Percentiles rank a stretch among this genome's conserved stretches.
phyloP scores from a whole-genome alignment of 2,888 invertebrate genomes.

The Athetis lepigone region DNA sequence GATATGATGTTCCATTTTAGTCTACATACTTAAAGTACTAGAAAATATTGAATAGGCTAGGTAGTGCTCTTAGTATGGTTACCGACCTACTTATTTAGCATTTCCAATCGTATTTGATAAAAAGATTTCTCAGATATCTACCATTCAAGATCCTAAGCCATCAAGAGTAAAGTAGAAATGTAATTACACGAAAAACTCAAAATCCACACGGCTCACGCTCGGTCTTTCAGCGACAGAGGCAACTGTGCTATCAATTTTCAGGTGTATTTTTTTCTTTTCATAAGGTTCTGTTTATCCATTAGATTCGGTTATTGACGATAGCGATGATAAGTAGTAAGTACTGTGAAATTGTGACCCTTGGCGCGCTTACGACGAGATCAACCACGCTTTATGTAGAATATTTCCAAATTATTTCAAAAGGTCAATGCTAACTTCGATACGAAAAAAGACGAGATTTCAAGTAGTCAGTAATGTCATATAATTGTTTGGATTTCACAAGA shows the following conservation, averaged over 20 bases:
- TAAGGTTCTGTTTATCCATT: no score
- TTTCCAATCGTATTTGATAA: not conserved
- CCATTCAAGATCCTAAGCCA: not conserved
- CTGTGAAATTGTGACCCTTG: slow-evolving; percentile 10
- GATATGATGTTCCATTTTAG: no score
- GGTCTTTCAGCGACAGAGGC: no score
- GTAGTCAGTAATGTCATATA: slow-evolving; percentile 53
- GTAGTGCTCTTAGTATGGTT: no score
- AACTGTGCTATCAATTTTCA: no score
- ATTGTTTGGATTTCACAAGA: slow-evolving; percentile 64
- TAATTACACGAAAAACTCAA: no score
- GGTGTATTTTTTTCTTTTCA: no score
- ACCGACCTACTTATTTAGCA: not conserved
- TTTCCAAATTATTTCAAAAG: slow-evolving; percentile 39
- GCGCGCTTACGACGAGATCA: not conserved
- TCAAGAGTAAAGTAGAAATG: no score
- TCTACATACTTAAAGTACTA: no score
- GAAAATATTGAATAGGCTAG: no score
- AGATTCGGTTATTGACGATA: no score
- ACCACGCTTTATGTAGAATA: slow-evolving; percentile 14
- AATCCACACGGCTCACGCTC: no score
- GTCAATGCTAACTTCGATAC: slow-evolving; percentile 38
- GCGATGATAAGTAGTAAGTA: not conserved
- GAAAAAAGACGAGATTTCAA: slow-evolving; percentile 27
- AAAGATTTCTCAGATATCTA: not conserved